These are phyloP conservation scores for Bombus breviceps DNA, from an alignment of 1,140 invertebrate genomes.

Conservation along the genomic window DNA sequence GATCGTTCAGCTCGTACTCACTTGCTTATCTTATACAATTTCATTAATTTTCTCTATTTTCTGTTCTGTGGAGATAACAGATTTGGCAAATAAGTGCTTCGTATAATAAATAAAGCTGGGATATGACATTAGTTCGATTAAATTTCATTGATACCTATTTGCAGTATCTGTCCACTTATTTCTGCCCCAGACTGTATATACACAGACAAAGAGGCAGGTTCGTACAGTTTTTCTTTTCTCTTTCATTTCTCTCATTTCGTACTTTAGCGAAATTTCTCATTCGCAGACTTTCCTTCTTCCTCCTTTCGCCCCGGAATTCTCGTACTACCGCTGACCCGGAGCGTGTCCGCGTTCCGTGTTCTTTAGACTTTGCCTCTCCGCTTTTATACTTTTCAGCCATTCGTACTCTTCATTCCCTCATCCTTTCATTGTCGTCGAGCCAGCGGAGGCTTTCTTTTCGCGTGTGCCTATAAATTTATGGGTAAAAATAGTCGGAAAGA, in stretches of 20 bases:
- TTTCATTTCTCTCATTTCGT: constrained; percentile 10
- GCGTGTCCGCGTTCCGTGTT: background rate
- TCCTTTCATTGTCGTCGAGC: background rate
- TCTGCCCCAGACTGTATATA: background rate
- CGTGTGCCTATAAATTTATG: background rate
- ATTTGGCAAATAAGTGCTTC: no score
- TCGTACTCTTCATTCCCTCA: background rate
- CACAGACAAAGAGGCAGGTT: background rate
- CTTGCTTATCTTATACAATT: no score
- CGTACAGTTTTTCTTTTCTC: background rate
- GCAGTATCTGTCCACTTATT: no score
- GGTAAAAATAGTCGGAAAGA: background rate
- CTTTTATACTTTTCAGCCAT: constrained; percentile 2
- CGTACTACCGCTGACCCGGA: constrained; percentile 37
- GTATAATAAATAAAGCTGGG: no score
- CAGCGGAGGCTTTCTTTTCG: background rate
- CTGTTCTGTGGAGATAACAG: no score
- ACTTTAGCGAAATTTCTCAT: constrained; percentile 38
- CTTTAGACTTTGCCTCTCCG: background rate
- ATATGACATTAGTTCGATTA: no score
- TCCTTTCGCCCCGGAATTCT: constrained; percentile 36
- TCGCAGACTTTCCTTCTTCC: constrained; percentile 20
- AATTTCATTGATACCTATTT: no score
- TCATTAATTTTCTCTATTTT: no score
- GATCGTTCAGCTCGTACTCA: no score